These are phyloP conservation scores for Polypterus senegalus DNA, from an alignment of 2,113 vertebrate species.

Conservation along the genomic window DNA sequence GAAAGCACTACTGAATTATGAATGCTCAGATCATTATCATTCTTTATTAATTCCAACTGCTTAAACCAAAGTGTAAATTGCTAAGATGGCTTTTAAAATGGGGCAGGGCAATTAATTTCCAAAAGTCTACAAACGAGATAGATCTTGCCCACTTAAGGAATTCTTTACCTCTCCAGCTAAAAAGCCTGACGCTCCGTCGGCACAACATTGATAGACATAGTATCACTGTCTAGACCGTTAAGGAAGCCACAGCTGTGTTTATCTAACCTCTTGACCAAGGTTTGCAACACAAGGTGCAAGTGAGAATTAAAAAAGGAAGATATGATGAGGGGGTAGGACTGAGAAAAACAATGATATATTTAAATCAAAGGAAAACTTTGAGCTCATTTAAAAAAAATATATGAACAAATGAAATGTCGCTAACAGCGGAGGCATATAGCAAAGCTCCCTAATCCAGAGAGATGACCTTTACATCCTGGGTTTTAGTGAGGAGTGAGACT, in stretches of 20 bases:
- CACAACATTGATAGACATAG: conserved; percentile 13
- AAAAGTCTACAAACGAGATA: conserved; percentile 27
- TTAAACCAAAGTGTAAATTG: conserved; percentile 2
- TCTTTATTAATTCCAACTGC: background rate
- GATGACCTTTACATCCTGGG: conserved; percentile 24
- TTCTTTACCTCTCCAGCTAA: conserved; percentile 27
- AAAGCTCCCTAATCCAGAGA: conserved; percentile 24
- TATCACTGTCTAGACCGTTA: conserved; percentile 21
- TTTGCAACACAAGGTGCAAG: background rate
- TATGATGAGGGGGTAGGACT: background rate
- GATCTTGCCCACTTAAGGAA: conserved; percentile 28
- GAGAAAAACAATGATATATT: background rate
- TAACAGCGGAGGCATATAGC: conserved; percentile 11
- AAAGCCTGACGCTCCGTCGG: conserved; percentile 10
- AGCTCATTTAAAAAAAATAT: conserved; percentile 11
- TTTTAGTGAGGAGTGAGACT: conserved; percentile 17
- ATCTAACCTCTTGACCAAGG: conserved; percentile 37
- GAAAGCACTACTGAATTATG: background rate
- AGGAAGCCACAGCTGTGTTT: conserved; percentile 58
- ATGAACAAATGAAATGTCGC: too few species aligned
- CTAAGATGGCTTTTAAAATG: conserved; percentile 15
- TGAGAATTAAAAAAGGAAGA: too few species aligned
- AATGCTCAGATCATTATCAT: background rate
- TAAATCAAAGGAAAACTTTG: conserved; percentile 1
- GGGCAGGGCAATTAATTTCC: conserved; percentile 34